Base-by-base conservation (phyloP, 2,797 vertebrate genomes). In the Darevskia mixta region DNA sequence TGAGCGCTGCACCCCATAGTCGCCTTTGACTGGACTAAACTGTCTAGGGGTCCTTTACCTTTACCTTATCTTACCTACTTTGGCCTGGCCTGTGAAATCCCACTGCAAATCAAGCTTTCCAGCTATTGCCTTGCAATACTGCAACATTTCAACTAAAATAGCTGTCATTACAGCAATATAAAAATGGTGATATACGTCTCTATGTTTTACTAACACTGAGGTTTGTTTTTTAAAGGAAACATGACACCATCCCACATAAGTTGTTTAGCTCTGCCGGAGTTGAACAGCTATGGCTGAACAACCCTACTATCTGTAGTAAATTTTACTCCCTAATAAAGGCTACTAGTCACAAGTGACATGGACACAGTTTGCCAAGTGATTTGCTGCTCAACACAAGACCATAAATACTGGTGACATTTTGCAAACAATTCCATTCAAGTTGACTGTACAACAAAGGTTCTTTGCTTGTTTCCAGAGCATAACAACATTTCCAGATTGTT, bases 211-310 rank as follows among this genome's bases (percentile, higher is more conserved):
- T 55, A 55, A 55, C 49, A 55, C 49, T 35, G 29, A 64, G 61
- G 61, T 64, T n/a, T 55, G 11, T 1, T 18, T 55, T 79, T 29
- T n/a, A 77, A 61, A 61, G 58, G 78, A 55, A 55, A 79, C 49
- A 61, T 79, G 29, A 23, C 49, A 32, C n/a, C 20, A 58, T 10
- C n/a, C 45, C 29, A 20, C n/a, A 9, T 9, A 79, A 58, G 29
- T 79, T 61, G 8, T 20, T 79, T 18, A 79, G 78, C n/a, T 58
- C 17, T 58, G 49, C 49, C 2, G 49, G 3, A 58, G 49, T 61
- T 58, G 78, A 79, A 61, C 49, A 79, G 49, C 78, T 17, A 58
- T 79, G 32, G 55, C 78, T 79, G 78, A 79, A n/a, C n/a, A 58
- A 79, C n/a, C 55, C 45, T n/a, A 79, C 49, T 35, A 20, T 79